These are phyloP conservation scores for Dicycla oo DNA, from an alignment of 2,888 invertebrate genomes.

Conservation along the genomic window DNA sequence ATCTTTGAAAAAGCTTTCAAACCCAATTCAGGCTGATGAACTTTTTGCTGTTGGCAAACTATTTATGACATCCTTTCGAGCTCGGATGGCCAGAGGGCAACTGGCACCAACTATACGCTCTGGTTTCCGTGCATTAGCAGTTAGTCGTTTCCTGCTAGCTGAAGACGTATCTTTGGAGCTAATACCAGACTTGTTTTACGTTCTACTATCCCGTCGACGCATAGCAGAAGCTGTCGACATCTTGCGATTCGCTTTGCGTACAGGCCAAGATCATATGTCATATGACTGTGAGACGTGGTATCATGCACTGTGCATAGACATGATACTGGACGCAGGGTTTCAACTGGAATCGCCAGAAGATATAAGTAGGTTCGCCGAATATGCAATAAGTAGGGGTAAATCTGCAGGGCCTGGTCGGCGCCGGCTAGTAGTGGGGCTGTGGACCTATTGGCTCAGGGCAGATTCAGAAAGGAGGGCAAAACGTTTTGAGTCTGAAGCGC, in stretches of 20 bases:
- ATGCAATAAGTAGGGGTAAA: slow-evolving; percentile 73
- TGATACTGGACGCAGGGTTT: slow-evolving; percentile 90
- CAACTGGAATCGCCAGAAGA: slow-evolving; percentile 85
- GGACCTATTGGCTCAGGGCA: slow-evolving; percentile 85
- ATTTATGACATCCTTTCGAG: slow-evolving; percentile 83
- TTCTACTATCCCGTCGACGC: slow-evolving; percentile 82
- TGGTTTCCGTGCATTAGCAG: slow-evolving; percentile 82
- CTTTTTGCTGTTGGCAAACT: slow-evolving; percentile 85
- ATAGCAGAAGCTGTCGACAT: slow-evolving; percentile 88
- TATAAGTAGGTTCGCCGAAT: slow-evolving; percentile 84
- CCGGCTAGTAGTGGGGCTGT: slow-evolving; percentile 80
- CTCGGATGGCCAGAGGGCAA: slow-evolving; percentile 79
- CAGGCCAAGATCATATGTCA: slow-evolving; percentile 71
- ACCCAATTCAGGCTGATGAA: slow-evolving; percentile 83
- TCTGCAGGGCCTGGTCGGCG: slow-evolving; percentile 75
- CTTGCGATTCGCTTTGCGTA: slow-evolving; percentile 76
- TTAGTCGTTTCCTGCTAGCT: slow-evolving; percentile 85
- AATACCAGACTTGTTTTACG: slow-evolving; percentile 85
- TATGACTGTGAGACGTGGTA: slow-evolving; percentile 87
- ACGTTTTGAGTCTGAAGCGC: slow-evolving; percentile 83
- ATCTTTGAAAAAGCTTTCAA: slow-evolving; percentile 73
- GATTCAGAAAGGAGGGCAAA: slow-evolving; percentile 80
- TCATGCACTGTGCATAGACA: slow-evolving; percentile 90
- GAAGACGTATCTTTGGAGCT: slow-evolving; percentile 82
- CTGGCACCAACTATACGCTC: slow-evolving; percentile 78